A percentile compares a stretch with the other conserved stretches of the same genome.
Conservation (phyloP, 2,113 vertebrate species). For the Picathartes gymnocephalus region DNA sequence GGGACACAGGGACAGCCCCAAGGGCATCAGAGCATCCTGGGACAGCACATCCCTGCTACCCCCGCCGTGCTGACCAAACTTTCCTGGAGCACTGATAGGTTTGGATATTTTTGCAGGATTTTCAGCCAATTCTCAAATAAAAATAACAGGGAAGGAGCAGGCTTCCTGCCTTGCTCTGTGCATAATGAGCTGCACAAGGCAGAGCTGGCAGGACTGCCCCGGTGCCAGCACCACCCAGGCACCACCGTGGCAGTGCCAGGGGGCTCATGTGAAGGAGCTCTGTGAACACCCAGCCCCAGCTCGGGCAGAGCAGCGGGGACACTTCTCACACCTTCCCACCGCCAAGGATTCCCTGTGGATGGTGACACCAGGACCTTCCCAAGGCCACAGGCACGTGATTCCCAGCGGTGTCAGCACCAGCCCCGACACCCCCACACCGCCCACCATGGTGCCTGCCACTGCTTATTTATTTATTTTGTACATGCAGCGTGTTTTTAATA, state of each 20-base stretch:
- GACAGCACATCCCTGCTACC: neutral
- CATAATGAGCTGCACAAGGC: neutral
- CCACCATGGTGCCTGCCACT: neutral
- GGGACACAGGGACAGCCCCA: neutral
- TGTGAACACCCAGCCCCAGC: neutral
- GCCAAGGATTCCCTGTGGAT: fast-evolving
- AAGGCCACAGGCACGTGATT: fast-evolving
- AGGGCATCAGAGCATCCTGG: fast-evolving
- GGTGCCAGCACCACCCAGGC: fast-evolving
- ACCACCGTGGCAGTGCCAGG: fast-evolving
- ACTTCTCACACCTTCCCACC: neutral
- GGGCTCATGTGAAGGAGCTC: fast-evolving
- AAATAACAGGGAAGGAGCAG: neutral
- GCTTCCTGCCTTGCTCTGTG: neutral
- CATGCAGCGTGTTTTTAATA: constrained; percentile 48
- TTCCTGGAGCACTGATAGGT: fast-evolving
- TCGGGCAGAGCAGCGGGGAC: neutral
- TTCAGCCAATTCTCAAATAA: neutral
- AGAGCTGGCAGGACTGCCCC: fast-evolving
- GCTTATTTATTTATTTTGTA: constrained; percentile 32
- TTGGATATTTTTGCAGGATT: neutral
- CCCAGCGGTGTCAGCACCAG: fast-evolving
- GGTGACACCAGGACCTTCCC: neutral
- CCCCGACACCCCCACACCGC: fast-evolving
- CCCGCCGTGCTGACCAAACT: fast-evolving